Conservation (phyloP, 2,797 vertebrate genomes). For the Lagorchestes hirsutus region DNA sequence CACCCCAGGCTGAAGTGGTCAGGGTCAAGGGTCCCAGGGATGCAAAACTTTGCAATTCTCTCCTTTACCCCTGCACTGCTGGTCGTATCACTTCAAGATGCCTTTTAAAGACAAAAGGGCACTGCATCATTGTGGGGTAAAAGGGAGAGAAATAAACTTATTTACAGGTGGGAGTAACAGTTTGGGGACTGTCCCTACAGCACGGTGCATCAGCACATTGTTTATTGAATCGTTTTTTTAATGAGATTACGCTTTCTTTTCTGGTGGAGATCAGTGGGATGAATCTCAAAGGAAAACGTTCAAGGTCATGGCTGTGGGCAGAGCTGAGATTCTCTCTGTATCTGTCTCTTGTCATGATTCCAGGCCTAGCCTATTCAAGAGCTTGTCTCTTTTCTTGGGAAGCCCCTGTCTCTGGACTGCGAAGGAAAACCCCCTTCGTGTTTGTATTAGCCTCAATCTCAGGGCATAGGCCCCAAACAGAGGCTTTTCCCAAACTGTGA, state of each 20-base stretch:
- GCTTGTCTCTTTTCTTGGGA: background rate
- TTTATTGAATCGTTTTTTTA: background rate
- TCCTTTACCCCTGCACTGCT: background rate
- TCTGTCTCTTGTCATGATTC: background rate
- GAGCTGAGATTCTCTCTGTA: background rate
- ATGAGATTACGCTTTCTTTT: background rate
- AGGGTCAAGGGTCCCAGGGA: conserved; percentile 57
- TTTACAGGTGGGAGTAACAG: background rate
- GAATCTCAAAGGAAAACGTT: background rate
- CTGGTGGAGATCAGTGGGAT: background rate
- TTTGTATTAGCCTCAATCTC: background rate
- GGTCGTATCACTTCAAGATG: background rate
- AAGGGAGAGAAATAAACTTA: background rate
- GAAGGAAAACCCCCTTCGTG: background rate
- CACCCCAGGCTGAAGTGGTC: conserved; percentile 51
- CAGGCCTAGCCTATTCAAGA: background rate
- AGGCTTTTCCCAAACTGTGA: background rate
- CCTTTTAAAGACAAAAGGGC: conserved; percentile 50
- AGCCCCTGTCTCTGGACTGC: background rate
- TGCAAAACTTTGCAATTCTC: conserved; percentile 3
- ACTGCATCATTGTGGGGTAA: background rate
- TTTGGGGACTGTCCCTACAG: background rate
- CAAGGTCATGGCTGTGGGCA: background rate
- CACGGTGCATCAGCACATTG: background rate
- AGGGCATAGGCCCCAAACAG: background rate